Percentiles rank a stretch among this genome's conserved stretches.
These are phyloP conservation scores for Ranitomeya variabilis DNA, from an alignment of 2,113 vertebrate species.

Conservation along the genomic window DNA sequence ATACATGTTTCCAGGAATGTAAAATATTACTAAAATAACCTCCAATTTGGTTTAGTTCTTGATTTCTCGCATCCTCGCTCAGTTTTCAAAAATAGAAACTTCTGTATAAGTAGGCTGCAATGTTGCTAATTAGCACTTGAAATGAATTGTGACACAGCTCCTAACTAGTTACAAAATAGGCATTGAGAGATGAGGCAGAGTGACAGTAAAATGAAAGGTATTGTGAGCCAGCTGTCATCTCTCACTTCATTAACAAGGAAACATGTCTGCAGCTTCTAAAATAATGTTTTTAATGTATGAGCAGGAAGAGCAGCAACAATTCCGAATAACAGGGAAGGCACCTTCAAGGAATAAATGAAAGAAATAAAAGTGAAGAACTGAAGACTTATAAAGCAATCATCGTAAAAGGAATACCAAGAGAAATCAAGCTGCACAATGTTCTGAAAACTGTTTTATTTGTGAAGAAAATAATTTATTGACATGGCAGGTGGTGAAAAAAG, in stretches of 20 bases:
- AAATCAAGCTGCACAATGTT: neutral
- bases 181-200: conserved; percentile 47
- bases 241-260: conserved; percentile 57
- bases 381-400: conserved; percentile 4
- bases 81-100: conserved; percentile 49
- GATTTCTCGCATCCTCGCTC: neutral
- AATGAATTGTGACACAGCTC: conserved; percentile 56
- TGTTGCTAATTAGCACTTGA: conserved; percentile 57
- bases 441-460: neutral
- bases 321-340: conserved; percentile 21
- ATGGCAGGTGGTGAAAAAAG: neutral
- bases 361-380: neutral
- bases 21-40: neutral
- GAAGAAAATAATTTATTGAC: neutral
- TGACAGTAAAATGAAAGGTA: conserved; percentile 58
- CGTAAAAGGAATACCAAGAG: neutral
- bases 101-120: conserved; percentile 57
- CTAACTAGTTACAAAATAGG: conserved; percentile 55
- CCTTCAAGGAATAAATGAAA: conserved; percentile 28
- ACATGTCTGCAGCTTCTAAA: conserved; percentile 52
- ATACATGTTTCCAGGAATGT: neutral
- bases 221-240: conserved; percentile 57
- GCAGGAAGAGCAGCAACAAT: conserved; percentile 22
- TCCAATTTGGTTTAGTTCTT: neutral
- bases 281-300: conserved; percentile 44